Evolutionary conservation across 2,113 vertebrate species (phyloP), one percentile per base, ranked within the genome.

Genomic region (Vulpes lagopus): DNA sequence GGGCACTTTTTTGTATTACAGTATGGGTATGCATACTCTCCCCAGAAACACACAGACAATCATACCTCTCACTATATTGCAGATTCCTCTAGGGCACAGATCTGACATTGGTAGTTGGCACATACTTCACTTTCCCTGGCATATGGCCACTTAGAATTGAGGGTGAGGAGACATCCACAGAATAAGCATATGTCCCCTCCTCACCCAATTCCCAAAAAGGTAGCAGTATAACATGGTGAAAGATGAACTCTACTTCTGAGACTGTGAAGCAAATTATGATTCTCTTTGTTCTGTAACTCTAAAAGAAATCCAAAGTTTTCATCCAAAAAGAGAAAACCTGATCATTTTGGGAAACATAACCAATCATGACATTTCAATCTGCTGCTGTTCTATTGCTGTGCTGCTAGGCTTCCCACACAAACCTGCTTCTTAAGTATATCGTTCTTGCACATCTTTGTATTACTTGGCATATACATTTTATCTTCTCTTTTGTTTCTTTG

Each of bases 301-400:
- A 51, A 78, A 95, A 84, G 8, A 96, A 92, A 89, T 53, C 57
- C 51, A 64, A 27, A 22, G 32, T 59, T 86, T 32, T 91, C 74
- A 22, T 69, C 6, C 88, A 88, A 35, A 82, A 81, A 80, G 16
- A 81, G 12, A 81, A 87, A 64, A 30, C 32, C 6, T 2, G 27
- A 62, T 88, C 30, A n/a, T 43, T 59, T 89, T 78, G 85, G 38
- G 35, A 95, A 59, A 32, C 15, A n/a, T 12, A 55, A 32, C 30
- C 35, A 51, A 1, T 71, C 15, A 7, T 80, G 38, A 19, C 17
- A 22, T 74, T 78, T 89, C 49, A 27, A 1, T 55, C 23, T 59
- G n/a, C 51, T n/a, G 55, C 43, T 59, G 11, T 60, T 7, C 30
- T 53, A 35, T 14, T 62, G 20, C 55, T 49, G 1, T 30, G 15